A percentile compares a stretch with the other conserved stretches of the same genome.
phyloP scores from a whole-genome alignment of 2,888 invertebrate genomes.

The Acrocyrtus sp. region DNA sequence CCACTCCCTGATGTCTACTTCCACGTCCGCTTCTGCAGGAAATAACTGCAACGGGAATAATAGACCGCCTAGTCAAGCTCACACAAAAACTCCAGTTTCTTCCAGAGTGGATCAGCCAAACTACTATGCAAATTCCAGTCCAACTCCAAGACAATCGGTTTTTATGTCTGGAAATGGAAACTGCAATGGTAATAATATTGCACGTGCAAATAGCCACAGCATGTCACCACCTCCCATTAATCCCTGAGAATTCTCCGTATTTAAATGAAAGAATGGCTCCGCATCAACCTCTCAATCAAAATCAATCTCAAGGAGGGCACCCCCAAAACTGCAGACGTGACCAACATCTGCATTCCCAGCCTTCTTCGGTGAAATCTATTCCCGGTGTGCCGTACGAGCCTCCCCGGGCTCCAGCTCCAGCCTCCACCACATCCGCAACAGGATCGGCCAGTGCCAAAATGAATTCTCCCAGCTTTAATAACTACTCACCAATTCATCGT shows the following conservation, averaged over 20 bases:
- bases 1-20: conserved; percentile 55
- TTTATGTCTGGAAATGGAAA: too few species aligned
- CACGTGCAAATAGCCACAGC: conserved; percentile 23
- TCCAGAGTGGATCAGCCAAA: too few species aligned
- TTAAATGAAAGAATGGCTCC: conserved; percentile 7
- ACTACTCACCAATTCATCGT: conserved; percentile 63
- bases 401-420: conserved; percentile 26
- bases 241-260: conserved; percentile 32
- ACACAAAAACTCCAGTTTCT: conserved; percentile 22
- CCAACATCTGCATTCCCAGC: conserved; percentile 15
- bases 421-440: conserved; percentile 15
- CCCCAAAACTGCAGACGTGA: conserved; percentile 20
- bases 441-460: too few species aligned
- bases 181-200: conserved; percentile 9
- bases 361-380: conserved; percentile 25
- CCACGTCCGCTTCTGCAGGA: conserved; percentile 39
- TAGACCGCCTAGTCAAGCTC: conserved; percentile 32
- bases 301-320: conserved; percentile 5
- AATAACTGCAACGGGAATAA: too few species aligned
- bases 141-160: conserved; percentile 43
- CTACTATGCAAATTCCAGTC: conserved; percentile 34
- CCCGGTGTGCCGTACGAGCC: conserved; percentile 21
- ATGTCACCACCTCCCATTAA: conserved; percentile 33
- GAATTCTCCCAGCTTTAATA: conserved; percentile 63
- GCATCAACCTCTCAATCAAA: conserved; percentile 5